Percentiles rank a stretch among this genome's conserved stretches.
Conservation (phyloP, 1,140 invertebrate genomes). For the Doryteuthis pealeii region DNA sequence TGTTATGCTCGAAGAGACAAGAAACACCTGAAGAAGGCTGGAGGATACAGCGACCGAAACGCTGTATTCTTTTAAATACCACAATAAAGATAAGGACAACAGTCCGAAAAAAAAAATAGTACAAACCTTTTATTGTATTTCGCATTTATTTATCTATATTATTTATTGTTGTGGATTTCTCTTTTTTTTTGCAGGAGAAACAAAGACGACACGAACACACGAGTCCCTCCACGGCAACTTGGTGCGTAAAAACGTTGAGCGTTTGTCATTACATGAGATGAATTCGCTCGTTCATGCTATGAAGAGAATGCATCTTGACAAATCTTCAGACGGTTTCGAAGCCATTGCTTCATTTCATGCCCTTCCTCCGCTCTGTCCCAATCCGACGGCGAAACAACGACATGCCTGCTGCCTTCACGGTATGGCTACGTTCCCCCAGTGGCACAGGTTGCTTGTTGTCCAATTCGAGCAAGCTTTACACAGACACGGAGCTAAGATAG, state of each 20-base stretch:
- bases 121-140: too few relatives aligned
- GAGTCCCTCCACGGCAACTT: not conserved
- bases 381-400: constrained; percentile 16
- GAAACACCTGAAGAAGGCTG: too few relatives aligned
- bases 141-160: too few relatives aligned
- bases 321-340: constrained; percentile 32
- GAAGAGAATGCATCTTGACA: constrained; percentile 21
- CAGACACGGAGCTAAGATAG: constrained; percentile 22
- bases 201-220: too few relatives aligned
- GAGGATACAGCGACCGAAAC: too few relatives aligned
- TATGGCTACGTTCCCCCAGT: constrained; percentile 29
- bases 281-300: constrained; percentile 23
- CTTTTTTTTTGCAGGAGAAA: too few relatives aligned
- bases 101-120: too few relatives aligned
- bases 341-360: constrained; percentile 32
- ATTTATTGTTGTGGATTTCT: too few relatives aligned
- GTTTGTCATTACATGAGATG: constrained; percentile 19
- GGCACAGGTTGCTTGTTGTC: constrained; percentile 32
- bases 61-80: too few relatives aligned
- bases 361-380: constrained; percentile 27
- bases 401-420: constrained; percentile 32
- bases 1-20: too few relatives aligned
- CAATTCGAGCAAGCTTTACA: constrained; percentile 29
- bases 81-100: too few relatives aligned
- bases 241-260: constrained; percentile 23